Percentiles rank a stretch among this genome's conserved stretches.
Conservation (phyloP, 2,888 invertebrate genomes). For the Heliconius ismenius region DNA sequence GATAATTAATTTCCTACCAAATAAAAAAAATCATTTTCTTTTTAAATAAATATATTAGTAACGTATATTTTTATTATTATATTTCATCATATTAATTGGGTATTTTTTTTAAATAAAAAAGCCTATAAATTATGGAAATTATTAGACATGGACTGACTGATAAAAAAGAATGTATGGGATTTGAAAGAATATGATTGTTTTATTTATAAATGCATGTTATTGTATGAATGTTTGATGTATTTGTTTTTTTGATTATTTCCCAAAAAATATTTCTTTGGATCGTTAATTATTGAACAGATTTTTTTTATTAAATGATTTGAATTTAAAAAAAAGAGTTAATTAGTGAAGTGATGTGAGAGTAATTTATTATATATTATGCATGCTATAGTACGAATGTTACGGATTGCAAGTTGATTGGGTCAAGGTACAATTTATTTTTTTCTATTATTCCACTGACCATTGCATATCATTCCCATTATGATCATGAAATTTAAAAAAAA, state of each 20-base stretch:
- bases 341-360: conserved; percentile 42
- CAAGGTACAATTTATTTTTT: conserved; percentile 67
- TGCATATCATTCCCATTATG: conserved; percentile 39
- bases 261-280: conserved; percentile 6
- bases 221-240: conserved; percentile 25
- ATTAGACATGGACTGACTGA: neutral
- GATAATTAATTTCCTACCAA: no score
- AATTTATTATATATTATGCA: conserved; percentile 43
- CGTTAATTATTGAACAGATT: conserved; percentile 12
- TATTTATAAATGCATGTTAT: conserved; percentile 28
- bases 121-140: no score
- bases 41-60: no score
- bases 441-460: conserved; percentile 43
- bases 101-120: no score
- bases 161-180: conserved; percentile 16
- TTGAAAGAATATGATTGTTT: conserved; percentile 23
- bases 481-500: neutral
- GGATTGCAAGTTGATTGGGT: conserved; percentile 61
- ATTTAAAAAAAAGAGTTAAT: conserved; percentile 30
- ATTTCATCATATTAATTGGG: no score
- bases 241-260: neutral
- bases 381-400: conserved; percentile 48
- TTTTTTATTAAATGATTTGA: neutral
- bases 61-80: no score
- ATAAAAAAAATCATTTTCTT: no score